Base-by-base conservation (phyloP, 2,797 vertebrate genomes). In the Chromis chromis region DNA sequence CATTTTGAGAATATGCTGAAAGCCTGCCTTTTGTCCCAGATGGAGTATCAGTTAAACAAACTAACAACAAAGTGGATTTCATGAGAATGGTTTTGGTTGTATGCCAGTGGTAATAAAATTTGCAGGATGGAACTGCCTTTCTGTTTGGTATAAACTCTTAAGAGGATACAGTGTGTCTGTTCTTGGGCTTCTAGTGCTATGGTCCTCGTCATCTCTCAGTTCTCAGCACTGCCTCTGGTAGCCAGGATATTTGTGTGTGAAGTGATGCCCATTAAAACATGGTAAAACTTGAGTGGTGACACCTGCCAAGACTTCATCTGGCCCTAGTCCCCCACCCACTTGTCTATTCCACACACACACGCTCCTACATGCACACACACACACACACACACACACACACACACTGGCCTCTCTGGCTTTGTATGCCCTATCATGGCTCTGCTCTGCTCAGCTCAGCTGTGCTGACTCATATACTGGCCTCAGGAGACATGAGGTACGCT, bases 241-340 rank as follows among this genome's bases (percentile, higher is more conserved):
- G 91, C 88, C 91, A 92, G 91, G 53, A 85, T 85, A 80, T 83
- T 79, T 74, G 82, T 90, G 87, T 93, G 82, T 93, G 93, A 94
- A 92, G 90, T 81, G 69, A 88, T 88, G 91, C 91, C 93, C 84
- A 76, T 88, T 84, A 93, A 93, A 94, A 93, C 89, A 91, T 62
- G 81, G 85, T 91, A 85, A 91, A 90, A 87, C 80, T 89, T 86
- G 84, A 90, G 90, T 88, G 89, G 82, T 86, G 88, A 89, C 90
- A 93, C 89, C 88, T 92, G 92, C 91, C 91, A 93, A 93, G 85
- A 89, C 83, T 90, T 91, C 84, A 87, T 92, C 89, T 92, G 88
- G 86, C 84, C 70, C 48, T 6, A 33, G 71, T 79, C 83, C 85
- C 78, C 86, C 86, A 84, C 86, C 90, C 87, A 83, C 84, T 89